phyloP scores from a whole-genome alignment of 2,888 invertebrate genomes.

The Drosophila longiperda region DNA sequence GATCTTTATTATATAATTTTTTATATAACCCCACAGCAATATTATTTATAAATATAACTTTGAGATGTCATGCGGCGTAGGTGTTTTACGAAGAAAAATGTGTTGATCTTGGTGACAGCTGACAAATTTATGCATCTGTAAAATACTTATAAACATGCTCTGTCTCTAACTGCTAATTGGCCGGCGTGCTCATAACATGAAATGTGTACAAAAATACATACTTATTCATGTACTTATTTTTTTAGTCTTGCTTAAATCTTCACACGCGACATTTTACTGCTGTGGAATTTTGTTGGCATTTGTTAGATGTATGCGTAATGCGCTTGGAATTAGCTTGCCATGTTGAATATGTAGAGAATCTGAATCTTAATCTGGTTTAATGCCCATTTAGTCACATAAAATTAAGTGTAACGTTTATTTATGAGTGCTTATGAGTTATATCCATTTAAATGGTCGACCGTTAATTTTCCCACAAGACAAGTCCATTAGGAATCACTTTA shows the following conservation, averaged over 20 bases:
- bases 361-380: conserved; percentile 51
- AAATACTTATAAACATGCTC: conserved; percentile 27
- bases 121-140: conserved; percentile 71
- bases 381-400: conserved; percentile 26
- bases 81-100: conserved; percentile 38
- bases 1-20: neutral
- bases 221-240: conserved; percentile 31
- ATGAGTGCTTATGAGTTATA: conserved; percentile 51
- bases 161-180: conserved; percentile 58
- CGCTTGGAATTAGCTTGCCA: conserved; percentile 39
- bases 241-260: conserved; percentile 35
- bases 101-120: conserved; percentile 62
- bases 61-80: conserved; percentile 31
- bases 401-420: conserved; percentile 35
- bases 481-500: conserved; percentile 17
- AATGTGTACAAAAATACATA: conserved; percentile 6
- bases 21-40: conserved; percentile 5
- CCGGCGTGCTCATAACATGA: conserved; percentile 31
- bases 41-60: conserved; percentile 29
- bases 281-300: conserved; percentile 20
- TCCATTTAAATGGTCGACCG: conserved; percentile 36
- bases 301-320: conserved; percentile 49
- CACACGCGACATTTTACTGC: conserved; percentile 44
- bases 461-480: conserved; percentile 26
- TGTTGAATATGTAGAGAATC: conserved; percentile 33